Percentiles rank a stretch among this genome's conserved stretches.
These are phyloP conservation scores for Cercocebus atys DNA, from an alignment of 2,113 vertebrate species.

Conservation along the genomic window DNA sequence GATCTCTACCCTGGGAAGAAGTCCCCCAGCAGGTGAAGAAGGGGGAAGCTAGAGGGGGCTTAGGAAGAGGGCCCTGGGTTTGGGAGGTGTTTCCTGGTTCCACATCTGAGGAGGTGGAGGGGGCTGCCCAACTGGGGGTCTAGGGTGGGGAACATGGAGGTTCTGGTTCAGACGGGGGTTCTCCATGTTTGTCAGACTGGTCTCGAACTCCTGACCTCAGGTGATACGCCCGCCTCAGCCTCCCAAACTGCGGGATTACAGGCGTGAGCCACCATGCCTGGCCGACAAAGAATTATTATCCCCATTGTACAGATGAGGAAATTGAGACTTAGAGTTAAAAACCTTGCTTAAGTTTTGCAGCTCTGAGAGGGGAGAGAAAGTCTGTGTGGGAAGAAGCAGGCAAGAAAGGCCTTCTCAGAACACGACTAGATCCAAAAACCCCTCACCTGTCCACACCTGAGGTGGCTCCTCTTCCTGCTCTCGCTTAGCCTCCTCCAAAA, in stretches of 20 bases:
- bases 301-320: neutral
- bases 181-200: too few relatives aligned
- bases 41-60: too few relatives aligned
- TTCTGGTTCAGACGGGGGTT: too few relatives aligned
- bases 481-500: constrained; percentile 79
- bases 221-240: too few relatives aligned
- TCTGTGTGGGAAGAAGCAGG: neutral
- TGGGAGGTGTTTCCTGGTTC: neutral
- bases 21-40: neutral
- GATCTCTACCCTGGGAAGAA: constrained; percentile 37
- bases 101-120: neutral
- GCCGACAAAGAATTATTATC: neutral
- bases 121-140: neutral
- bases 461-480: neutral
- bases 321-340: neutral
- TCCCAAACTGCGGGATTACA: too few relatives aligned
- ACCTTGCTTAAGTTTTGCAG: neutral
- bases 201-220: too few relatives aligned
- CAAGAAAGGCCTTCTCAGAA: neutral
- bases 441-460: constrained; percentile 42
- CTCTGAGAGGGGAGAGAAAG: neutral
- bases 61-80: neutral
- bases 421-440: too few relatives aligned
- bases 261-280: fast-evolving
- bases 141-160: neutral